Evolutionary conservation across 2,888 invertebrate species (phyloP).

Genomic region (Tolmerus cingulatus): DNA sequence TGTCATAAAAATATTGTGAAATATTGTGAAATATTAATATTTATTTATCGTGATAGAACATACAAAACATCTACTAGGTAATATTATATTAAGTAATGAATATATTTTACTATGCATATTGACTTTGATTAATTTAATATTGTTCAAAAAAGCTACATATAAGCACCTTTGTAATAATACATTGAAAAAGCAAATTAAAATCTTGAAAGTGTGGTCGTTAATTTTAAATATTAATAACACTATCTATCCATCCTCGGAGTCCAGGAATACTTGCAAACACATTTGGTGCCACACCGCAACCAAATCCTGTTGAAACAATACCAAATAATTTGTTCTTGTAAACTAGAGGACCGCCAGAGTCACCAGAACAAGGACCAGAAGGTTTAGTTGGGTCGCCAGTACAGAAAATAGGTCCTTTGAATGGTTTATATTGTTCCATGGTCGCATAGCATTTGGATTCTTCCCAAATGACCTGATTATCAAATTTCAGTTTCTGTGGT

Average conservation of each 20-base stretch:
- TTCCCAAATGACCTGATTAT: not conserved
- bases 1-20: not conserved
- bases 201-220: not conserved
- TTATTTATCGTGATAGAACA: not conserved
- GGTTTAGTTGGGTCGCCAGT: not conserved
- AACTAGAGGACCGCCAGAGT: conserved; percentile 13
- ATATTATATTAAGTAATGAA: not conserved
- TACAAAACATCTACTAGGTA: not conserved
- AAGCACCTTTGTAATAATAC: not conserved
- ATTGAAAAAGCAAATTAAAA: not conserved
- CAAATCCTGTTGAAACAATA: not conserved
- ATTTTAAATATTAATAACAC: not conserved
- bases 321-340: conserved; percentile 26
- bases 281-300: not conserved
- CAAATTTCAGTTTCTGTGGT: not conserved
- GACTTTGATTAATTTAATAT: not conserved
- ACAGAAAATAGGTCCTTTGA: not conserved
- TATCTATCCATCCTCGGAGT: not conserved
- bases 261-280: not conserved
- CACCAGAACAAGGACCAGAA: not conserved
- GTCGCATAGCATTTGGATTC: not conserved
- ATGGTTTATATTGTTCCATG: not conserved
- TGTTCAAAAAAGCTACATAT: not conserved
- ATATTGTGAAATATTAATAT: too few species aligned
- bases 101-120: not conserved